Conservation (phyloP, 2,888 invertebrate species). For the Phortica okadai region DNA sequence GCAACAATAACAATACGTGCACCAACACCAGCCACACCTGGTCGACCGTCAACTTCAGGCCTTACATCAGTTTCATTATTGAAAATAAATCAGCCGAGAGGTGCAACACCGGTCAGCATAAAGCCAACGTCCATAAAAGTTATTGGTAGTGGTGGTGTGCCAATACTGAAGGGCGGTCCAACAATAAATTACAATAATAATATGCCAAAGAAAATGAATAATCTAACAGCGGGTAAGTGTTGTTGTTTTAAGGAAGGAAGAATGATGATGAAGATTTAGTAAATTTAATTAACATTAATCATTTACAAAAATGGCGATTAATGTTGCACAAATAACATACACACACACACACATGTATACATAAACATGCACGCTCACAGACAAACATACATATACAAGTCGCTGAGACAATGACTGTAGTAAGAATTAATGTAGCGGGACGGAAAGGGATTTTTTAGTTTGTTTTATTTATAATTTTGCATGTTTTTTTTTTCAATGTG, state of each 20-base stretch:
- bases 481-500: neutral
- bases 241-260: neutral
- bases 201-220: constrained; percentile 62
- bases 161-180: too few relatives aligned
- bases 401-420: neutral
- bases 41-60: constrained; percentile 53
- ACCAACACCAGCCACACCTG: constrained; percentile 72
- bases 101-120: constrained; percentile 47
- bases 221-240: constrained; percentile 53
- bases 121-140: constrained; percentile 37
- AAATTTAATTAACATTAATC: neutral
- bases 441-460: neutral
- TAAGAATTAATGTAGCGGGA: too few relatives aligned
- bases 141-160: constrained; percentile 3
- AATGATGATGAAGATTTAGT: neutral
- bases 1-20: constrained; percentile 28
- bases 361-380: neutral
- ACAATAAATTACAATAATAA: constrained; percentile 48
- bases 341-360: neutral
- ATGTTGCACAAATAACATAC: neutral
- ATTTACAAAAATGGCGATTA: neutral
- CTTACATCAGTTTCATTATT: constrained; percentile 41
- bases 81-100: constrained; percentile 32
- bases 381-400: neutral
- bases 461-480: constrained; percentile 31